Conservation (phyloP, 2,888 invertebrate species). For the Phengaris alcon region DNA sequence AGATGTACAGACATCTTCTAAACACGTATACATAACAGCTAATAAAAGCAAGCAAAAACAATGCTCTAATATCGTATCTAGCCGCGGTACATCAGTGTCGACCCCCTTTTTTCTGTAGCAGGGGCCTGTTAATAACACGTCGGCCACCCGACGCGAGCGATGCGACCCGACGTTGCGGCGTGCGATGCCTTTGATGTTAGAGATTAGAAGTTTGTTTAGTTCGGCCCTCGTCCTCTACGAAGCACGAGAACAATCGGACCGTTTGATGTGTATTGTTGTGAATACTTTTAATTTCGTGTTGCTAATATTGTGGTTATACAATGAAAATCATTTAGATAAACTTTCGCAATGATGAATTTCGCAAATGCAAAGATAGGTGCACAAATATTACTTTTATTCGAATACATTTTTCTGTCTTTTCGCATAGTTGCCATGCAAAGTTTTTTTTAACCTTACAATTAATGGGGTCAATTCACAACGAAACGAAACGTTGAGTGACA, state of each 20-base stretch:
- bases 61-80: constrained; percentile 38
- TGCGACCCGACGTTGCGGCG: constrained; percentile 49
- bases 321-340: neutral
- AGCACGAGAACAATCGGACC: constrained; percentile 41
- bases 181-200: constrained; percentile 70
- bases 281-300: constrained; percentile 19
- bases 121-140: constrained; percentile 76
- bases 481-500: too few species aligned
- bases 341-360: neutral
- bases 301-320: neutral
- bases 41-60: neutral
- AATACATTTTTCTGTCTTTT: too few species aligned
- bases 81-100: constrained; percentile 33
- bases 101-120: constrained; percentile 57
- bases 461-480: too few species aligned
- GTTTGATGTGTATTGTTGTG: constrained; percentile 41
- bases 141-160: constrained; percentile 46
- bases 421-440: too few species aligned
- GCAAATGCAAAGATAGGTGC: too few species aligned
- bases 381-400: neutral
- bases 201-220: constrained; percentile 68
- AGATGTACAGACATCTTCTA: too few species aligned
- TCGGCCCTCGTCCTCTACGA: constrained; percentile 43
- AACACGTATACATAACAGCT: too few species aligned
- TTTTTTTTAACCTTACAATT: too few species aligned